A percentile compares a stretch with the other conserved stretches of the same genome.
Evolutionary conservation across 1,140 invertebrate genomes (phyloP).

Genomic region (Nasonia longicornis): DNA sequence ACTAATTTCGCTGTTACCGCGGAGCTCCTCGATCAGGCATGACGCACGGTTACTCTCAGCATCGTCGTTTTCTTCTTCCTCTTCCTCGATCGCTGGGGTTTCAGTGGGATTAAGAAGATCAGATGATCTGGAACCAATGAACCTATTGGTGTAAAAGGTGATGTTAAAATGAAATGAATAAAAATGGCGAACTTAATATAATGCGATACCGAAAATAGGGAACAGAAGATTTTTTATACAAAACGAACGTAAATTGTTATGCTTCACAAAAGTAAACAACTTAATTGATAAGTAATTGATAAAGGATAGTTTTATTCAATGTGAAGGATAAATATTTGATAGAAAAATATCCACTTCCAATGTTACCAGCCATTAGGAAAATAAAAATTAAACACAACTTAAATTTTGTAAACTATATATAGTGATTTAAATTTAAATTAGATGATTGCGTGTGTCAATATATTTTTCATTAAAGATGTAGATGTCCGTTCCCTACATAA

Average conservation of each 20-base stretch:
- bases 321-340: too few relatives aligned
- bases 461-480: neutral
- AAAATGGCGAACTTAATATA: slow-evolving; percentile 25
- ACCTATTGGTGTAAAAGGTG: slow-evolving; percentile 44
- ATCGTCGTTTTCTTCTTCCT: slow-evolving; percentile 42
- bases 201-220: slow-evolving; percentile 1
- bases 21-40: slow-evolving; percentile 37
- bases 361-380: too few relatives aligned
- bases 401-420: too few relatives aligned
- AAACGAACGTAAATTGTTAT: neutral
- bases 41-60: slow-evolving; percentile 23
- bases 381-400: too few relatives aligned
- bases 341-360: too few relatives aligned
- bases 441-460: neutral
- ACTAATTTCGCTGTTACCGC: slow-evolving; percentile 56
- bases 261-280: too few relatives aligned
- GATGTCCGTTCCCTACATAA: slow-evolving; percentile 39
- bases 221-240: slow-evolving; percentile 28
- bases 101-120: slow-evolving; percentile 46
- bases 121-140: slow-evolving; percentile 55
- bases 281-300: too few relatives aligned
- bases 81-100: slow-evolving; percentile 46
- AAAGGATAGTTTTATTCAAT: too few relatives aligned
- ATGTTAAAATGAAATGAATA: slow-evolving; percentile 40
- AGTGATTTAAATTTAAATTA: neutral